These are phyloP conservation scores for Tigriopus californicus DNA, from an alignment of 2,888 invertebrate genomes.

Conservation along the genomic window DNA sequence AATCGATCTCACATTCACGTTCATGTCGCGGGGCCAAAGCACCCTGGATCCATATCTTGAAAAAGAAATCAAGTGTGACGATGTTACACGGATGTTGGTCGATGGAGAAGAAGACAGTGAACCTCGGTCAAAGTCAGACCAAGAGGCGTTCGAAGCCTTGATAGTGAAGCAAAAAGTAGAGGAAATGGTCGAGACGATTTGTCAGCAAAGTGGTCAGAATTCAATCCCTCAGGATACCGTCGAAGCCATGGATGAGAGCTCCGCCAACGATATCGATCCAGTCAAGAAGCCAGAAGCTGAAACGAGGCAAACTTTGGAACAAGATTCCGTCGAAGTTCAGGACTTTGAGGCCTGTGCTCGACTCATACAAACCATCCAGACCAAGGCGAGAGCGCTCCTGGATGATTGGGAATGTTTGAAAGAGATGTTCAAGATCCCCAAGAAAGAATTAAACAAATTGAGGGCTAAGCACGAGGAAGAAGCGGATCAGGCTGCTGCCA, in stretches of 20 bases:
- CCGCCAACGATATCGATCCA: background rate
- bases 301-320: background rate
- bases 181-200: background rate
- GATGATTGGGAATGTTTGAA: conserved; percentile 48
- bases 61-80: no score
- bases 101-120: no score
- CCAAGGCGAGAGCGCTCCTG: conserved; percentile 35
- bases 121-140: no score
- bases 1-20: no score
- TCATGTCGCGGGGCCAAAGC: no score
- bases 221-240: conserved; percentile 2
- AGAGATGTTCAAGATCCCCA: conserved; percentile 74
- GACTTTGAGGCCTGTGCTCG: no score
- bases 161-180: background rate
- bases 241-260: conserved; percentile 16
- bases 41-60: no score
- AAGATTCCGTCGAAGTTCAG: background rate
- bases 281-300: background rate
- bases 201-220: conserved; percentile 15
- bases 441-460: conserved; percentile 77
- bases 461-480: conserved; percentile 88
- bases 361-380: background rate
- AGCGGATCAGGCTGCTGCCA: conserved; percentile 38
- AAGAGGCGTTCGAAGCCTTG: no score
- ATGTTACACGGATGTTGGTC: no score